Conservation (phyloP, 2,797 vertebrate species). For the Pipistrellus kuhlii region DNA sequence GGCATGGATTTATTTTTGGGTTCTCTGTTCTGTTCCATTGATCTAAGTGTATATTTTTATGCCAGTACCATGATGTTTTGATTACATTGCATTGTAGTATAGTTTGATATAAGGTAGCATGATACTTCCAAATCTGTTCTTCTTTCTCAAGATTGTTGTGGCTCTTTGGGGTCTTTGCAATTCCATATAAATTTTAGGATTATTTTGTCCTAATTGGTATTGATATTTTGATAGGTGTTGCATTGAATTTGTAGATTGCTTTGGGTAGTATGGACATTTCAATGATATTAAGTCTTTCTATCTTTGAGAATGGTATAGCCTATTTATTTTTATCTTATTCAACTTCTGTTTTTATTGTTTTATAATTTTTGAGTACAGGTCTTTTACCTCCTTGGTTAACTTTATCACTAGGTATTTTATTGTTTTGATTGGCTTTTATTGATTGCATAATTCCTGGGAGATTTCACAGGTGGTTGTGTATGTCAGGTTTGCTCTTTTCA, state of each 20-base stretch:
- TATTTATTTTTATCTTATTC: not conserved
- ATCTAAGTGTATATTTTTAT: not conserved
- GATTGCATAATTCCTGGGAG: not conserved
- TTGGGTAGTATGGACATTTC: not conserved
- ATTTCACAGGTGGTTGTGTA: not conserved
- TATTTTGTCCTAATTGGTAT: not conserved
- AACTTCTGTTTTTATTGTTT: not conserved
- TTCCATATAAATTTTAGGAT: not conserved
- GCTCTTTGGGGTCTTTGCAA: not conserved
- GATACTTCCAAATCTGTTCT: not conserved
- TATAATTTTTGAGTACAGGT: not conserved
- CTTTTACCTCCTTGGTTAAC: not conserved
- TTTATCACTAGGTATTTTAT: not conserved
- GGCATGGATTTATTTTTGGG: not conserved
- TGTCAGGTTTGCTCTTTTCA: constrained; percentile 30
- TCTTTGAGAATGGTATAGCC: not conserved
- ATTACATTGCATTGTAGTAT: not conserved
- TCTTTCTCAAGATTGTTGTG: not conserved
- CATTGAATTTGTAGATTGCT: not conserved
- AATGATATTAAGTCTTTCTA: not conserved
- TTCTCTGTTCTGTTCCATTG: not conserved
- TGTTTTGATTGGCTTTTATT: not conserved
- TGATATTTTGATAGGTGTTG: not conserved
- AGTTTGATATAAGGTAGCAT: not conserved
- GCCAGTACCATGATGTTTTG: not conserved